Percentiles rank a stretch among this genome's conserved stretches.
Conservation (phyloP, 2,113 vertebrate species). For the Haliaeetus leucogaster region DNA sequence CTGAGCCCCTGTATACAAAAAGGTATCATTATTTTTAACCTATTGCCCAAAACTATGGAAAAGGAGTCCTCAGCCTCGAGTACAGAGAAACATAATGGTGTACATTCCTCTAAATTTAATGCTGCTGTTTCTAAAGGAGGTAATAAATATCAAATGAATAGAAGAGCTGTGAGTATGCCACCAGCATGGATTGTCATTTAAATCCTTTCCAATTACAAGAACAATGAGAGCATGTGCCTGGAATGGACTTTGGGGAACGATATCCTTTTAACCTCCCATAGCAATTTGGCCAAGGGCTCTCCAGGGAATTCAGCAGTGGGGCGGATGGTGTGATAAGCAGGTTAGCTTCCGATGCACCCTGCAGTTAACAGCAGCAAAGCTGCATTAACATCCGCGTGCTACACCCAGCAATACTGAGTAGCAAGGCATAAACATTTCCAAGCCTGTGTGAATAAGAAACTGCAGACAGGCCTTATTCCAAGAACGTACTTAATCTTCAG, state of each 20-base stretch:
- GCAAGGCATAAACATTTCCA: background rate
- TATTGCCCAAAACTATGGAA: background rate
- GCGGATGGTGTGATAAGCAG: background rate
- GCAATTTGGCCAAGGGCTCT: background rate
- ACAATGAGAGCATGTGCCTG: constrained; percentile 36
- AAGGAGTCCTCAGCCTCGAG: background rate
- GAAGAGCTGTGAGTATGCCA: background rate
- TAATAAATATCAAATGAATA: background rate
- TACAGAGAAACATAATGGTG: background rate
- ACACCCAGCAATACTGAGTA: accelerated
- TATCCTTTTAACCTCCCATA: background rate
- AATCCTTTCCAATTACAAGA: background rate
- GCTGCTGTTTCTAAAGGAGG: background rate
- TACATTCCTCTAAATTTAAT: background rate
- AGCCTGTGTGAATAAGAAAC: background rate
- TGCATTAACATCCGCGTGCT: accelerated
- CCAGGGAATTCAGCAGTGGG: background rate
- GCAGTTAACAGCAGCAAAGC: background rate
- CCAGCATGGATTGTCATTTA: background rate
- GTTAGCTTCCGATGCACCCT: background rate
- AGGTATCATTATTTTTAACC: background rate
- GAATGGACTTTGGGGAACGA: background rate
- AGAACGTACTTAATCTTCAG: background rate
- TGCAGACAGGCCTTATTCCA: background rate
- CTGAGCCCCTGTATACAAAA: background rate